Conservation (phyloP, 2,797 vertebrate genomes). For the Eulemur rubriventer region DNA sequence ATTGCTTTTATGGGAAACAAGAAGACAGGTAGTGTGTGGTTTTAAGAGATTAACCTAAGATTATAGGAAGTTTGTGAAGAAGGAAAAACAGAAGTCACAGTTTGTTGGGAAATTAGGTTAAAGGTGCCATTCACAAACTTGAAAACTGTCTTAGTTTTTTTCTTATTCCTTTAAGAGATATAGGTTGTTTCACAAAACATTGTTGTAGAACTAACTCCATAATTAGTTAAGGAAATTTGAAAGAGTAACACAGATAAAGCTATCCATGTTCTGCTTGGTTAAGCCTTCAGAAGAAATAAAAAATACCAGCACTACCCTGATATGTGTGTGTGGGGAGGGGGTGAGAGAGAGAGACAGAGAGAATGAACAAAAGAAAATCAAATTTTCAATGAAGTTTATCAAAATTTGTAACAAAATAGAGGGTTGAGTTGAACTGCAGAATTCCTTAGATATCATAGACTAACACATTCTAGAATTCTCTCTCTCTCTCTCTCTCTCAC, state of each 20-base stretch:
- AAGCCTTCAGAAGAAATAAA: neutral
- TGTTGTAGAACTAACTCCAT: neutral
- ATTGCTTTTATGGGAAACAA: neutral
- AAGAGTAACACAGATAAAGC: neutral
- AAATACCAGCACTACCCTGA: neutral
- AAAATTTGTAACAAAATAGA: neutral
- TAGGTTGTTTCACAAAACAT: neutral
- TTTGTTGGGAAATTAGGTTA: neutral
- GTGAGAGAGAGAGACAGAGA: too few species aligned
- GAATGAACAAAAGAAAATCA: neutral
- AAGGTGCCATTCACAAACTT: neutral
- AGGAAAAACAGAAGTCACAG: neutral
- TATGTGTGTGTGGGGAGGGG: neutral
- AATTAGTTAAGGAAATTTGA: neutral
- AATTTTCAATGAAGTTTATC: neutral
- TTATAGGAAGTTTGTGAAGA: neutral
- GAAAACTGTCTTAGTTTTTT: neutral
- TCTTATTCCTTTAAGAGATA: neutral
- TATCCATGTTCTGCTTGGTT: neutral
- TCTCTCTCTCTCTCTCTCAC: neutral
- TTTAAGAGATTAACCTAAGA: neutral
- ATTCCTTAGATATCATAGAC: neutral
- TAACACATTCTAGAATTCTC: neutral
- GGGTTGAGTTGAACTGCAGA: neutral
- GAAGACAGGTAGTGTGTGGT: neutral